These are phyloP conservation scores for Pantherophis vulpinus DNA, from an alignment of 2,797 vertebrate genomes.

Conservation along the genomic window DNA sequence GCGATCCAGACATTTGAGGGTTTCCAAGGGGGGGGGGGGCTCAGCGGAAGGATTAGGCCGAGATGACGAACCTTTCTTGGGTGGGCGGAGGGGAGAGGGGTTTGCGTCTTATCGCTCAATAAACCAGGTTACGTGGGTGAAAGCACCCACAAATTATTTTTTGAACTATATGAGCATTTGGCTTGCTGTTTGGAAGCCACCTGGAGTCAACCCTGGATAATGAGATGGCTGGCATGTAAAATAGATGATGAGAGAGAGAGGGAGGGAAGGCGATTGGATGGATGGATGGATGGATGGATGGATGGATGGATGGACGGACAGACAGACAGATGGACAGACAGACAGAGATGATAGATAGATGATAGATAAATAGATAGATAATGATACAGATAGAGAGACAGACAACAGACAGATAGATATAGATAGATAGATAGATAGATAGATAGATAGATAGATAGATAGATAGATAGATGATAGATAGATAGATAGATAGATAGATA, in stretches of 20 bases:
- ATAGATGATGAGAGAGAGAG: not conserved
- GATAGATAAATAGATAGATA: too few relatives aligned
- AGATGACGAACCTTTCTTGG: not conserved
- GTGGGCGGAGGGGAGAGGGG: rapidly evolving
- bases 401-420: too few relatives aligned
- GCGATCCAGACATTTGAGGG: not conserved
- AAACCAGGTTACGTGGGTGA: not conserved
- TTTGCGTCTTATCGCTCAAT: not conserved
- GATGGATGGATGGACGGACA: too few relatives aligned
- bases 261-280: too few relatives aligned
- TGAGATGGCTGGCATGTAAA: not conserved
- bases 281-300: too few relatives aligned
- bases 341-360: too few relatives aligned
- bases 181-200: not conserved
- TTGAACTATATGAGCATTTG: not conserved
- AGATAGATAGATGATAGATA: too few relatives aligned
- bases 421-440: too few relatives aligned
- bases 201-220: not conserved
- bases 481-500: too few relatives aligned
- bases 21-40: not conserved
- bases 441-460: too few relatives aligned
- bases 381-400: too few relatives aligned
- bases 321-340: too few relatives aligned
- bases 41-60: not conserved
- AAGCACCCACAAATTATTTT: not conserved